Percentiles rank a stretch among this genome's conserved stretches.
Conservation (phyloP, 2,113 vertebrate genomes). For the Rhodinocichla rosea region DNA sequence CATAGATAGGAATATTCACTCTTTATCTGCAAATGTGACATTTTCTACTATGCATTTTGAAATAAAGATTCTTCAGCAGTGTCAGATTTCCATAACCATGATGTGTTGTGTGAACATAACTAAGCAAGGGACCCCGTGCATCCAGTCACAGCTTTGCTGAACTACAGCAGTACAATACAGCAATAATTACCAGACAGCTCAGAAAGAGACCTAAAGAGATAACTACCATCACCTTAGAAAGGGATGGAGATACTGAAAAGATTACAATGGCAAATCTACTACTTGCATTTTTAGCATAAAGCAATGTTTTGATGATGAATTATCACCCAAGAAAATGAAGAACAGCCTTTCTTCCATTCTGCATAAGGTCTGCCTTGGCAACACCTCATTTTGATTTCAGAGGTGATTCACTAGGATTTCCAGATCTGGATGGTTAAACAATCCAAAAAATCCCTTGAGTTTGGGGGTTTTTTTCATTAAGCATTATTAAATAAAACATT, state of each 20-base stretch:
- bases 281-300: background rate
- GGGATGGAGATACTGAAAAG: background rate
- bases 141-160: background rate
- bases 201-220: background rate
- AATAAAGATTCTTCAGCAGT: background rate
- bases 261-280: background rate
- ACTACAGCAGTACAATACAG: background rate
- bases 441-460: background rate
- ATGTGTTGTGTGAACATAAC: background rate
- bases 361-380: background rate
- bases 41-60: background rate
- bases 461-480: background rate
- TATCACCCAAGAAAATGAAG: background rate
- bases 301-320: background rate
- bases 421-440: background rate
- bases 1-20: background rate
- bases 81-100: background rate
- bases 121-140: background rate
- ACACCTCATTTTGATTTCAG: background rate
- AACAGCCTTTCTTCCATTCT: background rate
- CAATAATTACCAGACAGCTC: background rate
- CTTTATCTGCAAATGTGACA: slow-evolving; percentile 13
- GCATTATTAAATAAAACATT: slow-evolving; percentile 2
- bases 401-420: slow-evolving; percentile 10
- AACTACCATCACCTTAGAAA: background rate